Base-by-base conservation (phyloP, 2,888 invertebrate species). In the Spilosoma lubricipeda region DNA sequence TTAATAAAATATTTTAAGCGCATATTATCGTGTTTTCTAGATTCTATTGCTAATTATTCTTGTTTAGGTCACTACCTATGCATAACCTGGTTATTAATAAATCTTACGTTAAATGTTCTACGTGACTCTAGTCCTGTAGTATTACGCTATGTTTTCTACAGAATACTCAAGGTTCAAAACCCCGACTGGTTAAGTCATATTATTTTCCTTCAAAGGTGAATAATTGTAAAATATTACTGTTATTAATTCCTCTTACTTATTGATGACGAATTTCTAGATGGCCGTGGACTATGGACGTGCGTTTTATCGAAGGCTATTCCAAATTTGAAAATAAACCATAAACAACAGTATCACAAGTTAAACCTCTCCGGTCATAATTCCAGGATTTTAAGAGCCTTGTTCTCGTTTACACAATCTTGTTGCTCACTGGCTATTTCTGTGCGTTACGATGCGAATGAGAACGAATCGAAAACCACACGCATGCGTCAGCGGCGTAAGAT, bases 321-420 rank as follows among this genome's bases (percentile, higher is more conserved):
- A 69, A 72, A 75, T 72, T 75, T 4, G 64, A 69, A 70, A 56
- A 75, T 56, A 71, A 75, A 75, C 64, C 42, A 69, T 63, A 69
- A 70, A 48, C 56, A 72, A 65, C 67, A 69, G 42, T 63, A 56
- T 63, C 52, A 70, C 42, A 52, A 73, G 36, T 66, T 42, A 27
- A 67, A 67, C 63, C 59, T 72, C 68, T 65, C 7, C 20, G 72
- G 20, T 80, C 77, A 81, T 79, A 76, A 77, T 85, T 86, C 87
- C 88, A 86, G 88, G 89, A 90, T 83, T 69, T 56, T 65, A 79
- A 77, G 59, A 83, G 74, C 89, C 88, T 89, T 87, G 90, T 84
- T 83, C 87, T 86, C 85, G 45, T 86, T 90, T 82, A 77, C 82
- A 81, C 82, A 82, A 81, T 80, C 77, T 77, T 39, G 78, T 83